Base-by-base conservation (phyloP, 2,888 invertebrate genomes). In the Drosophila hamatofila region DNA sequence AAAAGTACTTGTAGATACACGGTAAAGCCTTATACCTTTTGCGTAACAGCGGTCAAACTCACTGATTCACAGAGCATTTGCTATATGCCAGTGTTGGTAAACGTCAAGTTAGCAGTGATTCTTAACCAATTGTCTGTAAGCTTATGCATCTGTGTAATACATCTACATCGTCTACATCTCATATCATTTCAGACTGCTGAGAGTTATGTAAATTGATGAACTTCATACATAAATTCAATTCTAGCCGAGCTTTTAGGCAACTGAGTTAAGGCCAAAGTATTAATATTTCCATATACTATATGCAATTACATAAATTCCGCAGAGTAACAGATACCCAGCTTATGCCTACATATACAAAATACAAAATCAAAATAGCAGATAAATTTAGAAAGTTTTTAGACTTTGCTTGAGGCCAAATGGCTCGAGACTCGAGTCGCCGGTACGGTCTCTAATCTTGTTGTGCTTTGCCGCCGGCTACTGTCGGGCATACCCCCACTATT, bases 401-500 rank as follows among this genome's bases (percentile, higher is more conserved):
- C 23, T 30, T 21, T 2, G 52, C 30, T n/a, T 16, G 11, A 3
- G 59, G 41, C 21, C 25, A 60, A n/a, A 16, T 52, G 30, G 18
- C 49, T 39, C 30, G 16, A 30, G 27, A 12, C 18, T 39, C 52
- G 14, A 52, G 25, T 52, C 6, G 39, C 21, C 12, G 30, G 30
- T 41, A 23, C 12, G 23, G 35, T 9, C 48, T 9, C 48, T 57
- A 42, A 62, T 62, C 62, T 61, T 14, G 62, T 21, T 21, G 30
- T 49, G 37, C n/a, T 18, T 11, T 7, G 37, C 44, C 57, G 5
- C 5, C 23, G 63, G 63, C 63, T 33, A 18, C 23, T 12, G 48
- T 14, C 69, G 69, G 57, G 27, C 60, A 58, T 54, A 51, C 63
- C 57, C 66, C 52, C 57, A 56, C 35, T 66, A 18, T 14, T 18